Evolutionary conservation across 2,888 invertebrate species (phyloP).

Genomic region (Tachina fera): DNA sequence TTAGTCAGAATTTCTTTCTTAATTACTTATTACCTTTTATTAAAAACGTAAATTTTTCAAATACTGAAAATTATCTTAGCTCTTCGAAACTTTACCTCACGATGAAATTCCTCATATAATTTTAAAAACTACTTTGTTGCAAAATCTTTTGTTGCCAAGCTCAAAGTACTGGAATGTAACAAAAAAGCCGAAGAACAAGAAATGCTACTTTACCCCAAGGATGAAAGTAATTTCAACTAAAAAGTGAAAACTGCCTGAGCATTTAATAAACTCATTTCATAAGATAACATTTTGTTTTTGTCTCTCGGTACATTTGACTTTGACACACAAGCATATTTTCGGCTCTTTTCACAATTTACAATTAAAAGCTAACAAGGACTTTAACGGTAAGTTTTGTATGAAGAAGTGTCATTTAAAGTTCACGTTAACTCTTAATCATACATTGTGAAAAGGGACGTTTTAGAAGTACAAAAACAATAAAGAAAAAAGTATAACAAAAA

Average conservation of each 20-base stretch:
- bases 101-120: not conserved
- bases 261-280: constrained; percentile 1
- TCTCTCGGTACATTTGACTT: constrained; percentile 49
- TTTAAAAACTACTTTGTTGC: not conserved
- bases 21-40: no score
- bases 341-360: no score
- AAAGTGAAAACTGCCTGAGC: not conserved
- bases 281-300: constrained; percentile 12
- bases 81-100: not conserved
- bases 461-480: not conserved
- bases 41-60: no score
- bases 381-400: no score
- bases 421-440: no score
- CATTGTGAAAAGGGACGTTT: no score
- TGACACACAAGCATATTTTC: constrained; percentile 30
- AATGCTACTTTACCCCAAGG: constrained; percentile 19
- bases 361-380: no score
- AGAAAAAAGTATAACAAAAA: not conserved
- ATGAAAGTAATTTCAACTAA: constrained; percentile 20
- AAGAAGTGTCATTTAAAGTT: no score
- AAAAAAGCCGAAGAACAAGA: not conserved
- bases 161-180: not conserved
- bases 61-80: no score
- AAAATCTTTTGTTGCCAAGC: not conserved
- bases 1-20: no score